Evolutionary conservation across 2,113 vertebrate genomes (phyloP).

Genomic region (Elephantulus edwardii): DNA sequence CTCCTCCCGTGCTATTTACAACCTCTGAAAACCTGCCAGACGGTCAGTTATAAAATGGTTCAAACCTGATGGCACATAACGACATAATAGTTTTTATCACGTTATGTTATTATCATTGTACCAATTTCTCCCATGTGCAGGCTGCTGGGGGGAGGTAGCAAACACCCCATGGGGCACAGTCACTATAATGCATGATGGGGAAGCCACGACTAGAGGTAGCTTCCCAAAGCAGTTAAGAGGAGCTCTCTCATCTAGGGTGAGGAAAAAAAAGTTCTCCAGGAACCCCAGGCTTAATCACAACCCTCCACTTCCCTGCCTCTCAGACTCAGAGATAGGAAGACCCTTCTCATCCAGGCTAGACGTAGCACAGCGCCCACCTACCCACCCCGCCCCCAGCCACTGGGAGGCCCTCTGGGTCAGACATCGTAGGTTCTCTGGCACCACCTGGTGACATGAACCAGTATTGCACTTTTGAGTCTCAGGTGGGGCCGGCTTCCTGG

Average conservation of each 20-base stretch:
- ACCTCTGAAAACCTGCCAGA: too few species aligned
- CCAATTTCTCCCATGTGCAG: background rate
- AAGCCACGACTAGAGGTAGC: background rate
- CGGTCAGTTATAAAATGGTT: too few species aligned
- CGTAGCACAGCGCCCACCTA: background rate
- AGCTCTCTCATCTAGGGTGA: background rate
- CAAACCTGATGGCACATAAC: too few species aligned
- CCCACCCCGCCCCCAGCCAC: accelerated
- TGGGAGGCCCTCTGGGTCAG: accelerated
- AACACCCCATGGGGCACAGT: background rate
- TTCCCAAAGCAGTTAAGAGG: background rate
- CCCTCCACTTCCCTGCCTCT: background rate
- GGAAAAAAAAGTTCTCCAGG: background rate
- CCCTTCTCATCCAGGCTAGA: background rate
- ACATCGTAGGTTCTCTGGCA: slow-evolving; percentile 66
- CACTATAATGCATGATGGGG: background rate
- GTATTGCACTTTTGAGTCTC: background rate
- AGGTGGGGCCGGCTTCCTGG: too few species aligned
- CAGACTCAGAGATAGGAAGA: background rate
- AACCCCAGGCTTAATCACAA: too few species aligned
- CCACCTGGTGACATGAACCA: slow-evolving; percentile 74
- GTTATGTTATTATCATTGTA: background rate
- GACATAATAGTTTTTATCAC: too few species aligned
- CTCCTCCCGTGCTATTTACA: too few species aligned
- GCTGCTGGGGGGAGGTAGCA: background rate